Conservation (phyloP, 2,888 invertebrate species). For the Cryptophagus acutangulus region DNA sequence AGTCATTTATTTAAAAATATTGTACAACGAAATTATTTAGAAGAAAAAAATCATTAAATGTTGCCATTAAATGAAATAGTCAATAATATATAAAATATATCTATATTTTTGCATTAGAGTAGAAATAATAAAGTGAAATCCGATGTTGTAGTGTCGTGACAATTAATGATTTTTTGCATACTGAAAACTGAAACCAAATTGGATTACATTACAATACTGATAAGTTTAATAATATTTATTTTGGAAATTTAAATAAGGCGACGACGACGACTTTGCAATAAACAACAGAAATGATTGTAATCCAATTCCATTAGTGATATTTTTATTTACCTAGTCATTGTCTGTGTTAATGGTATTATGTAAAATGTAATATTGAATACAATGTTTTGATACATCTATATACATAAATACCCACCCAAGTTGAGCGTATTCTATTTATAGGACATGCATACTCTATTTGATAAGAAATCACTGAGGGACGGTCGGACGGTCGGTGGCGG, state of each 20-base stretch:
- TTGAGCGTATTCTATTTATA: constrained; percentile 17
- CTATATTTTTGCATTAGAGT: constrained; percentile 22
- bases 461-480: too few relatives aligned
- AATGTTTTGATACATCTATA: constrained; percentile 33
- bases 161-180: neutral
- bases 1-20: constrained; percentile 25
- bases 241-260: too few relatives aligned
- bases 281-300: neutral
- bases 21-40: constrained; percentile 36
- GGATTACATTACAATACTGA: neutral
- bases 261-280: too few relatives aligned
- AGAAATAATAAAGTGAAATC: neutral
- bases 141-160: constrained; percentile 1
- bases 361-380: constrained; percentile 19
- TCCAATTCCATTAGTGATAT: neutral
- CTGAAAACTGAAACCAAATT: neutral
- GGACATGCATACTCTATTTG: constrained; percentile 40
- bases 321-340: constrained; percentile 26
- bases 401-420: constrained; percentile 23
- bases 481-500: too few relatives aligned
- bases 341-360: constrained; percentile 32
- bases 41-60: constrained; percentile 19
- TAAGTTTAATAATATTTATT: too few relatives aligned
- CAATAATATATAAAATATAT: too few relatives aligned
- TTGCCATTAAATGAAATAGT: constrained; percentile 15